These are phyloP conservation scores for Scopus umbretta DNA, from an alignment of 2,113 vertebrate species.

Conservation along the genomic window DNA sequence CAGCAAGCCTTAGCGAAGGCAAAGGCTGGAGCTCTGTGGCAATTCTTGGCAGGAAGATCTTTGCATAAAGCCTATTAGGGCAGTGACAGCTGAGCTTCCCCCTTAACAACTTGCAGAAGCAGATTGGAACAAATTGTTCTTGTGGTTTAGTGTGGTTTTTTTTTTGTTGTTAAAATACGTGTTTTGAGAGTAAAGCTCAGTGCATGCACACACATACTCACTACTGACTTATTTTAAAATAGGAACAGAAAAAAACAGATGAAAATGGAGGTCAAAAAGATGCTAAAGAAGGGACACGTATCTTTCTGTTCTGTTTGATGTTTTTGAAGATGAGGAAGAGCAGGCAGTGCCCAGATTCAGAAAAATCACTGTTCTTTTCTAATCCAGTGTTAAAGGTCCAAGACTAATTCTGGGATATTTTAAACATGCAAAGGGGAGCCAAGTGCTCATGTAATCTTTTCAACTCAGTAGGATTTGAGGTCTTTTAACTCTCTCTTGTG, in stretches of 20 bases:
- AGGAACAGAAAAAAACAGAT: background rate
- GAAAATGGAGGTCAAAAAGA: background rate
- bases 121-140: slow-evolving; percentile 27
- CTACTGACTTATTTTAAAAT: background rate
- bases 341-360: background rate
- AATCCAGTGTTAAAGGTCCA: background rate
- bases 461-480: background rate
- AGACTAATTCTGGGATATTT: background rate
- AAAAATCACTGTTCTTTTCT: background rate
- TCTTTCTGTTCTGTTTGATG: background rate
- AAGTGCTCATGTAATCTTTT: background rate
- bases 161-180: background rate
- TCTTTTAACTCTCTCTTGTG: background rate
- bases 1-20: background rate
- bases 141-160: background rate
- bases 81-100: background rate
- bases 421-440: background rate
- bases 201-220: background rate
- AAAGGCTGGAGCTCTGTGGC: background rate
- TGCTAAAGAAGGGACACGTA: background rate
- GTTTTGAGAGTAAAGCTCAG: background rate
- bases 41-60: background rate
- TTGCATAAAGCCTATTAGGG: slow-evolving; percentile 20
- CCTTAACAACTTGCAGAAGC: background rate
- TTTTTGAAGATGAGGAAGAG: background rate